Percentiles rank a stretch among this genome's conserved stretches.
Evolutionary conservation across 1,140 invertebrate genomes (phyloP).

Genomic region (Wiebesia pumilae): DNA sequence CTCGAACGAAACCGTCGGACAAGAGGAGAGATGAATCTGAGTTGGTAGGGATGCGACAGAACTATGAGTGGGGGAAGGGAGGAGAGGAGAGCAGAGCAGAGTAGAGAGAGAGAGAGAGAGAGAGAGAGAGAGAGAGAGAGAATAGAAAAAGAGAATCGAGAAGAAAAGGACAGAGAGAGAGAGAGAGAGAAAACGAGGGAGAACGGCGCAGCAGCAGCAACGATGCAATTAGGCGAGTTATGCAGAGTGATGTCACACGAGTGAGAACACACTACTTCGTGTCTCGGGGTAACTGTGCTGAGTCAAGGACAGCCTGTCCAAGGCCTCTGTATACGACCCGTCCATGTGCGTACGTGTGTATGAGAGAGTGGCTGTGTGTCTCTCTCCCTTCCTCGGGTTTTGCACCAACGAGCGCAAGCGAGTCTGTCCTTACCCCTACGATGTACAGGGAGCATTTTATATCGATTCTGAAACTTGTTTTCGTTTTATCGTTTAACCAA

Average conservation of each 20-base stretch:
- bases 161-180: constrained; percentile 19
- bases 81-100: not conserved
- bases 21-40: constrained; percentile 6
- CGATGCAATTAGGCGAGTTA: constrained; percentile 76
- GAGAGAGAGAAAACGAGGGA: constrained; percentile 19
- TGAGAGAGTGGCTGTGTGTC: not conserved
- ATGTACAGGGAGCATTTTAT: constrained; percentile 18
- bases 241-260: constrained; percentile 74
- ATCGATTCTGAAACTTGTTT: not conserved
- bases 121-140: not conserved
- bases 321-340: constrained; percentile 64
- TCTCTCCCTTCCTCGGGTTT: constrained; percentile 38
- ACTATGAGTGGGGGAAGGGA: not conserved
- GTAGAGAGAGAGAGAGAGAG: not conserved
- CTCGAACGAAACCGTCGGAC: not conserved
- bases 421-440: constrained; percentile 19
- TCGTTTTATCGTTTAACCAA: not conserved
- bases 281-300: constrained; percentile 74
- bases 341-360: constrained; percentile 22
- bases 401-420: not conserved
- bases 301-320: constrained; percentile 74
- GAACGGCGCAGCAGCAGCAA: constrained; percentile 47
- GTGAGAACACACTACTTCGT: constrained; percentile 41
- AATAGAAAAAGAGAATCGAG: constrained; percentile 33
- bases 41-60: not conserved